Percentiles rank a stretch among this genome's conserved stretches.
phyloP scores from a whole-genome alignment of 2,888 invertebrate species.

The Chymomyza procnemis region DNA sequence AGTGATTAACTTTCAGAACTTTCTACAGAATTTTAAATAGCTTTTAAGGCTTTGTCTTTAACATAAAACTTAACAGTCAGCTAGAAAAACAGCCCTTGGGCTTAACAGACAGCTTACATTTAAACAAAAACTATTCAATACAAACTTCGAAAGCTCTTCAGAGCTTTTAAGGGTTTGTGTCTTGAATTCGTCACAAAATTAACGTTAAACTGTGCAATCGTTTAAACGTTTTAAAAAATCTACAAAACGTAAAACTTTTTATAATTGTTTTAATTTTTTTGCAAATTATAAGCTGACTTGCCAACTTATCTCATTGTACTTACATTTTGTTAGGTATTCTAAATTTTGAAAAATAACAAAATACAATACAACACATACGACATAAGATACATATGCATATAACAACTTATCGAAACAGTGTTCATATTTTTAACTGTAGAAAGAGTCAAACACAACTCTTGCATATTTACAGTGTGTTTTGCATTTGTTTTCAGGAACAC shows the following conservation, averaged over 20 bases:
- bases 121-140: background rate
- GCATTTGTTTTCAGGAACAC: background rate
- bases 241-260: too few relatives aligned
- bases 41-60: too few relatives aligned
- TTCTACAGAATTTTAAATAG: too few relatives aligned
- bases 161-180: background rate
- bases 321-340: slow-evolving; percentile 65
- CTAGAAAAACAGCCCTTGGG: background rate
- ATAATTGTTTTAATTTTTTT: background rate
- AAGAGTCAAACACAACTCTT: background rate
- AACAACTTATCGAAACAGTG: slow-evolving; percentile 14
- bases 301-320: too few relatives aligned
- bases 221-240: background rate
- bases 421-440: background rate
- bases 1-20: too few relatives aligned
- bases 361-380: slow-evolving; percentile 60
- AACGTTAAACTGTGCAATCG: background rate
- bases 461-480: background rate
- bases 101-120: background rate
- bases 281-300: too few relatives aligned
- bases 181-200: background rate
- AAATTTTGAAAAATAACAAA: slow-evolving; percentile 58
- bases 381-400: slow-evolving; percentile 47
- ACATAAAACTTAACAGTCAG: background rate
- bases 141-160: background rate